Base-by-base conservation (phyloP, 1,140 invertebrate genomes). In the Atopsyche davidsoni region DNA sequence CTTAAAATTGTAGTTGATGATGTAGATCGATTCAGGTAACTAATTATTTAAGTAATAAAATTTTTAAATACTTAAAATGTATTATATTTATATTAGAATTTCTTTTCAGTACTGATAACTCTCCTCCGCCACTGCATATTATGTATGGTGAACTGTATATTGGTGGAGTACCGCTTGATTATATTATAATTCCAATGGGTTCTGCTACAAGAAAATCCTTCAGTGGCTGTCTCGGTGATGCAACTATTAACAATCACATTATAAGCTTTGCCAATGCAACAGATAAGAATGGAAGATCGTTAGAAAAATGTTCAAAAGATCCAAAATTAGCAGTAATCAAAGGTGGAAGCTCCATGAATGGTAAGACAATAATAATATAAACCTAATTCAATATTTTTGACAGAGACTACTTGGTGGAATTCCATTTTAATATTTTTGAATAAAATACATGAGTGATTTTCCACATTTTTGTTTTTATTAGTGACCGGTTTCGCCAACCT, bases 1-100 rank as follows among this genome's bases (percentile, higher is more conserved):
- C 67, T 91, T 35, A 64, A 81, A 13, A 74, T 97, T 1, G 83
- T 89, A 41, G 86, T 95, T 17, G 93, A 98, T 62, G 94, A 97
- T 62, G 78, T 72, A 41, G 4, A 14, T 21, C 14, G 18, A 42
- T 42, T 42, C 9, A 21, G 10, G 7, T 19, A 42, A 23, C 10
- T 42, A 16, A 9, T 45, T 45, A 11, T 45, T 4, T 38, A 6
- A 38, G n/a, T 46, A 49, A 18, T 48, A 7, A 13, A 31, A 14
- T 38, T 6, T n/a, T n/a, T n/a, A n/a, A 6, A 7, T 42, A 23
- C 17, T 21, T 42, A 40, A 32, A 36, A 16, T 35, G 31, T 36
- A 38, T 52, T 46, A 36, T 50, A 9, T 48, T 23, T 9, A 24
- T 38, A 42, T 31, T 43, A 59, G 32, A 4, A 3, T 16, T 38